phyloP scores from a whole-genome alignment of 2,113 vertebrate genomes.

The Anoura caudifer region DNA sequence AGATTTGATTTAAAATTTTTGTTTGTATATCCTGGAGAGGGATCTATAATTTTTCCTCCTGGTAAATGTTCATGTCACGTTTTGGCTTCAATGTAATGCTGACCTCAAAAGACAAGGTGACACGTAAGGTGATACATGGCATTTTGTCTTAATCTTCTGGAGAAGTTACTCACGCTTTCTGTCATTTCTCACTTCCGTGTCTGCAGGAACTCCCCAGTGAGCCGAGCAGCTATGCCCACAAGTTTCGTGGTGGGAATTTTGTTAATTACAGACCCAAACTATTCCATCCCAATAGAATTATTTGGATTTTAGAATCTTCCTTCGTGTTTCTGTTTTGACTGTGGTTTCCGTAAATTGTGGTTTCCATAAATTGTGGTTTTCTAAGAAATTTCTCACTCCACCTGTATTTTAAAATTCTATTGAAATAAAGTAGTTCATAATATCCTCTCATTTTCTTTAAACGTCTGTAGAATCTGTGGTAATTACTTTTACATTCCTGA shows the following conservation, averaged over 20 bases:
- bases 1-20: background rate
- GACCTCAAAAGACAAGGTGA: background rate
- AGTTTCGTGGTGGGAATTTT: background rate
- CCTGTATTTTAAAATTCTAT: background rate
- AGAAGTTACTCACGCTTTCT: background rate
- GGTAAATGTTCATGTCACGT: background rate
- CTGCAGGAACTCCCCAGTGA: background rate
- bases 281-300: background rate
- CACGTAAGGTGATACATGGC: background rate
- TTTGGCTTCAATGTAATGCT: background rate
- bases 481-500: background rate
- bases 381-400: background rate
- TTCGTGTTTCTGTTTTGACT: background rate
- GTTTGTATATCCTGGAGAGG: background rate
- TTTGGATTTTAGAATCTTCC: background rate
- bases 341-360: background rate
- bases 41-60: background rate
- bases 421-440: background rate
- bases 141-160: background rate
- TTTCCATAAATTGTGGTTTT: background rate
- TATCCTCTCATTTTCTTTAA: background rate
- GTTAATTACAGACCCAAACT: background rate
- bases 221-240: background rate
- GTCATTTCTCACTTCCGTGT: background rate
- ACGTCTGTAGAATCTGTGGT: background rate